Base-by-base conservation (phyloP, 2,888 invertebrate species). In the Drosophila prolongata region DNA sequence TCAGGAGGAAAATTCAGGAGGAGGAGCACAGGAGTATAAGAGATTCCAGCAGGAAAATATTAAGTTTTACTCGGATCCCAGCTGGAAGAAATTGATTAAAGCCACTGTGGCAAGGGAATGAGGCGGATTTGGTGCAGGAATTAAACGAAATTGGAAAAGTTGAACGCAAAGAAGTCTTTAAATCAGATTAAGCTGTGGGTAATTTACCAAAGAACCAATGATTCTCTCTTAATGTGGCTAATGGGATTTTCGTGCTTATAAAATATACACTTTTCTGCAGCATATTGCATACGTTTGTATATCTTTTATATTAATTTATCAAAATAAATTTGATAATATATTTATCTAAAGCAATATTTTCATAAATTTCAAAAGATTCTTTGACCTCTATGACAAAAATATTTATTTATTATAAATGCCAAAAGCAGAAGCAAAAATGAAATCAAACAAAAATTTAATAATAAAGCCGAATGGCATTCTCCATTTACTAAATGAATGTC, bases 51-150 rank as follows among this genome's bases (percentile, higher is more conserved):
- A 65, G 65, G 47, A 55, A 50, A 65, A 65, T 49, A 65, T 65
- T 54, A 67, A 67, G 64, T 66, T 66, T 64, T 66, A 35, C 58
- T 49, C 24, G 16, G 47, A 30, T 38, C 69, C 24, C 68, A 59
- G 68, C 58, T 67, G 52, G 40, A 38, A 35, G 54, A 64, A 46
- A 64, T 66, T 66, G 66, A 64, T 66, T 66, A 66, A 66, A 66
- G 53, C 47, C 53, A 13, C 61, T 14, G 34, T 34, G 44, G 50
- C 65, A 3, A 46, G 34, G 35, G 27, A 43, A 16, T 27, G 58
- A 58, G 62, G 46, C 61, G 56, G 61, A 61, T 61, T 62, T 62
- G 38, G 47, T 34, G 38, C 42, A 53, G 65, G 46, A 65, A 65
- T 61, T 65, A 65, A 61, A 50, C 30, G 61, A 65, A 60, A 60